A percentile compares a stretch with the other conserved stretches of the same genome.
phyloP scores from a whole-genome alignment of 2,888 invertebrate genomes.

The Philaethria dido region DNA sequence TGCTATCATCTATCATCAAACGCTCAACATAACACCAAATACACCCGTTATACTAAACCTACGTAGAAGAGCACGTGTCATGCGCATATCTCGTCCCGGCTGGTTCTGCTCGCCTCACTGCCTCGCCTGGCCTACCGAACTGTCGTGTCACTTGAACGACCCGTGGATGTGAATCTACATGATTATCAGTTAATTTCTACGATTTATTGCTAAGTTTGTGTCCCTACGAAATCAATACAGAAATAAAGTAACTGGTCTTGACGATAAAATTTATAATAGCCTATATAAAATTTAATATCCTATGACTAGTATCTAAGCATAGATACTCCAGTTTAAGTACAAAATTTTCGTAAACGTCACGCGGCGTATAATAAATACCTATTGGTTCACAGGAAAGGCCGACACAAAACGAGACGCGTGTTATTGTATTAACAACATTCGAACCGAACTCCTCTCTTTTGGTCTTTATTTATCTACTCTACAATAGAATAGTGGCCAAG shows the following conservation, averaged over 20 bases:
- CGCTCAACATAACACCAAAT: conserved; percentile 68
- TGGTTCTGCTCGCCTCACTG: conserved; percentile 83
- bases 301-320: conserved; percentile 42
- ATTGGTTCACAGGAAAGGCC: conserved; percentile 38
- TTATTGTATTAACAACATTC: conserved; percentile 56
- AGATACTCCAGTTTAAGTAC: conserved; percentile 41
- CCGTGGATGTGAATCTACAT: conserved; percentile 58
- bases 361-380: conserved; percentile 33
- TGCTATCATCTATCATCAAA: conserved; percentile 75
- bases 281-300: conserved; percentile 42
- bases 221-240: conserved; percentile 57
- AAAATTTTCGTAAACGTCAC: conserved; percentile 43
- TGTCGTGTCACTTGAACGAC: conserved; percentile 32
- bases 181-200: conserved; percentile 61
- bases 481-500: conserved; percentile 71
- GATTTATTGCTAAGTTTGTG: conserved; percentile 69
- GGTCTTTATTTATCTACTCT: conserved; percentile 78
- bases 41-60: conserved; percentile 65
- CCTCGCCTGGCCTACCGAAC: conserved; percentile 40
- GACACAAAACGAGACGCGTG: conserved; percentile 41
- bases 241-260: conserved; percentile 44
- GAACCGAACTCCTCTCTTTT: conserved; percentile 71
- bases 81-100: conserved; percentile 78
- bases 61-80: conserved; percentile 60
- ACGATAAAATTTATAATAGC: conserved; percentile 42